Base-by-base conservation (phyloP, 2,797 vertebrate species). In the Mallotus villosus region DNA sequence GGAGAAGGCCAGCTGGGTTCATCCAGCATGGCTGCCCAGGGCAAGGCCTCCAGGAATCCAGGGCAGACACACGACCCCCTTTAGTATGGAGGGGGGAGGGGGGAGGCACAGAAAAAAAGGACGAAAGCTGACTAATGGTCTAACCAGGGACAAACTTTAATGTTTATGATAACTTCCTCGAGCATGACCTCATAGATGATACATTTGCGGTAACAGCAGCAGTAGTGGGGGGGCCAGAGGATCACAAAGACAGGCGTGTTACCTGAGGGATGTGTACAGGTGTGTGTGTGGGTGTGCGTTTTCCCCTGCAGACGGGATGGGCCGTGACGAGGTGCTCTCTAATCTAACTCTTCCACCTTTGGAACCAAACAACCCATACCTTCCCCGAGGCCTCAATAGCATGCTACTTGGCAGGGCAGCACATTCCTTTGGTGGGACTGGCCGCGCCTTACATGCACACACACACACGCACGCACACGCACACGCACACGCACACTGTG, bases 311-410 rank as follows among this genome's bases (percentile, higher is more conserved):
- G 85, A 80, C 74, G 58, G 85, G 79, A 74, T 75, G 74, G 81
- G 85, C 89, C 82, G 85, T 85, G 86, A 83, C 17, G 49, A 86
- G 81, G 87, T 87, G 74, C 64, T 55, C 58, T 57, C 62, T 62
- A 82, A 72, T 86, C 83, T 88, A 90, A 92, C 90, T 89, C 89
- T 90, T 90, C 89, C 91, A 91, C 90, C 92, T 90, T 89, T 79
- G 87, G 85, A 87, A 87, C 83, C 88, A 88, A 87, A 88, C 89
- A 88, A 89, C 94, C 93, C 92, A 94, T 94, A 82, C 89, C 92
- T 91, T 91, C 87, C 89, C 89, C 5, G 22, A 14, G 22, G 21
- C 24, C 9, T 24, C 59, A 5, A 3, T 14, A 61, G 9, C 78
- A 75, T 86, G 86, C 86, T 75, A 81, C 79, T 76, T 62, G 80